Conservation (phyloP, 1,140 invertebrate genomes). For the Muscidifurax raptorellus region DNA sequence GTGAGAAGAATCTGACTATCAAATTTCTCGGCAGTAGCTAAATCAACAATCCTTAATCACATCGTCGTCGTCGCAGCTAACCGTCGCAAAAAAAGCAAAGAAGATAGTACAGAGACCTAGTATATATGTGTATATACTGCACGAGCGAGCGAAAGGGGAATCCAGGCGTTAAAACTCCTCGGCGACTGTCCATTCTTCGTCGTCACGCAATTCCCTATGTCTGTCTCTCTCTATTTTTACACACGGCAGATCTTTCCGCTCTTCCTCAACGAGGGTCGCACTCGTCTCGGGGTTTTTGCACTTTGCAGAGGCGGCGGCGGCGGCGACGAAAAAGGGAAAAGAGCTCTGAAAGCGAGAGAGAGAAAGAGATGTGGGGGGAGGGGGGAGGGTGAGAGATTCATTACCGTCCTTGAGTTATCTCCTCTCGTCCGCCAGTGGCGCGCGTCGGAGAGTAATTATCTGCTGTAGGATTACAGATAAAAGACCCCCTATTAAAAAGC, state of each 20-base stretch:
- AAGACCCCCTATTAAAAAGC: conserved; percentile 66
- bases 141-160: conserved; percentile 39
- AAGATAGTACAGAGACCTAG: not conserved
- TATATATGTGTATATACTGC: not conserved
- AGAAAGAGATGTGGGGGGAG: conserved; percentile 40
- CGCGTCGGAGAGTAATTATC: conserved; percentile 70
- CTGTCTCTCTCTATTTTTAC: conserved; percentile 33
- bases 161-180: conserved; percentile 36
- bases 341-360: conserved; percentile 55
- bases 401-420: conserved; percentile 70
- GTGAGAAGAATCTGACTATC: not conserved
- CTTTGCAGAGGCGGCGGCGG: conserved; percentile 51
- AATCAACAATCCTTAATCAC: conserved; percentile 50
- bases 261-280: conserved; percentile 7
- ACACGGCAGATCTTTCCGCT: conserved; percentile 30
- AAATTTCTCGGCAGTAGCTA: not conserved
- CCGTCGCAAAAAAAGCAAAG: conserved; percentile 6
- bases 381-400: conserved; percentile 63
- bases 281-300: conserved; percentile 53
- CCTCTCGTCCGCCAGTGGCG: conserved; percentile 56
- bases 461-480: conserved; percentile 68
- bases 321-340: conserved; percentile 47
- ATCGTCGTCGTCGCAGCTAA: conserved; percentile 44
- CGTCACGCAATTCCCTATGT: not conserved
- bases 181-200: conserved; percentile 30